Base-by-base conservation (phyloP, 2,888 invertebrate genomes). In the Sepiola atlantica region DNA sequence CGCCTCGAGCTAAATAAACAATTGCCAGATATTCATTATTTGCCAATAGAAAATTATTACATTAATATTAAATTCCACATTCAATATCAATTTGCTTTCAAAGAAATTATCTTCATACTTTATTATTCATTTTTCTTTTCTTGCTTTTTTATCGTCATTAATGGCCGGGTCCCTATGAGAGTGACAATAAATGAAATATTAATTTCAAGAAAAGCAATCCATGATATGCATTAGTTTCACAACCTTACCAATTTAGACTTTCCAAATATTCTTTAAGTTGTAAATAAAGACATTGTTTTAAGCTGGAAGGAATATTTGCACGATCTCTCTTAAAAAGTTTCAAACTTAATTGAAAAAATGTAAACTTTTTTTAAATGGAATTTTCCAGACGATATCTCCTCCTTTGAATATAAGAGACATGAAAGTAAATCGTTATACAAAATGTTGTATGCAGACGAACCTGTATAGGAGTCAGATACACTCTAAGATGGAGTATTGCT, bases 131-230 rank as follows among this genome's bases (percentile, higher is more conserved):
- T 24, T 28, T 24, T 77, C 2, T 28, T 24, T n/a, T 32, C 10
- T n/a, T 14, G 12, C 10, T 16, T n/a, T 32, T n/a, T 77, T 77
- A n/a, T 32, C 12, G n/a, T 77, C 77, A 77, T 77, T 77, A 77
- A 77, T 77, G n/a, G 14, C n/a, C n/a, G 32, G 45, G n/a, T 77
- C n/a, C 77, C 77, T n/a, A n/a, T 77, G 77, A 77, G 77, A 77
- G 32, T 77, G n/a, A n/a, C 77, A 77, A 77, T 77, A 77, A 77
- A 77, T 77, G 77, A 77, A 77, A 77, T 77, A 77, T 77, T 77
- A 77, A 77, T 77, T 77, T 77, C 77, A 77, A 77, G 45, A 77
- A n/a, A 77, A 77, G 77, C 77, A 77, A 77, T 77, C n/a, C n/a
- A n/a, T 77, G n/a, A 77, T 77, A 77, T 77, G 77, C n/a, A 77